Conservation (phyloP, 1,140 invertebrate species). For the Eumeta japonica region DNA sequence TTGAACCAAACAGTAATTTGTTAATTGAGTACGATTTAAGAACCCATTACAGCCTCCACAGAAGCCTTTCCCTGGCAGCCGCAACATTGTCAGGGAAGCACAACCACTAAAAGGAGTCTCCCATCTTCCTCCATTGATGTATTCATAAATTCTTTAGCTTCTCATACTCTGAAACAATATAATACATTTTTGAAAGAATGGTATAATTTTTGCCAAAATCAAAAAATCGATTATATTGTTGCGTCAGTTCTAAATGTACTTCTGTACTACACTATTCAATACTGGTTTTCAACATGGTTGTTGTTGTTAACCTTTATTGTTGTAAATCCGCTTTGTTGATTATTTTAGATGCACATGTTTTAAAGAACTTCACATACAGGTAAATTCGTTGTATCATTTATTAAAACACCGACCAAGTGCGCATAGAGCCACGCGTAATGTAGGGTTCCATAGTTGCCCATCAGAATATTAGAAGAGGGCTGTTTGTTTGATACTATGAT, state of each 20-base stretch:
- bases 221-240: not conserved
- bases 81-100: constrained; percentile 17
- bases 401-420: too few species aligned
- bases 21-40: too few species aligned
- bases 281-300: too few species aligned
- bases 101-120: constrained; percentile 7
- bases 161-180: constrained; percentile 12
- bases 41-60: constrained; percentile 10
- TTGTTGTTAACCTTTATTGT: constrained; percentile 5
- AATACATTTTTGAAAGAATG: constrained; percentile 3
- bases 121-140: constrained; percentile 10
- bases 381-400: too few species aligned
- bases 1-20: too few species aligned
- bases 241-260: constrained; percentile 3
- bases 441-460: too few species aligned
- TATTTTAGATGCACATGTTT: constrained; percentile 2
- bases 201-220: too few species aligned
- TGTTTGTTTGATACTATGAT: too few species aligned
- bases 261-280: too few species aligned
- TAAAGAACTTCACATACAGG: too few species aligned
- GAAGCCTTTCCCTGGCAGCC: constrained; percentile 16
- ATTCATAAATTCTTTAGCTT: constrained; percentile 2
- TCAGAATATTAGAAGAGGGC: too few species aligned
- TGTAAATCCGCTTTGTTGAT: constrained; percentile 5
- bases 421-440: too few species aligned